These are phyloP conservation scores for Pachydiplax longipennis DNA, from an alignment of 2,888 invertebrate genomes.

Conservation along the genomic window DNA sequence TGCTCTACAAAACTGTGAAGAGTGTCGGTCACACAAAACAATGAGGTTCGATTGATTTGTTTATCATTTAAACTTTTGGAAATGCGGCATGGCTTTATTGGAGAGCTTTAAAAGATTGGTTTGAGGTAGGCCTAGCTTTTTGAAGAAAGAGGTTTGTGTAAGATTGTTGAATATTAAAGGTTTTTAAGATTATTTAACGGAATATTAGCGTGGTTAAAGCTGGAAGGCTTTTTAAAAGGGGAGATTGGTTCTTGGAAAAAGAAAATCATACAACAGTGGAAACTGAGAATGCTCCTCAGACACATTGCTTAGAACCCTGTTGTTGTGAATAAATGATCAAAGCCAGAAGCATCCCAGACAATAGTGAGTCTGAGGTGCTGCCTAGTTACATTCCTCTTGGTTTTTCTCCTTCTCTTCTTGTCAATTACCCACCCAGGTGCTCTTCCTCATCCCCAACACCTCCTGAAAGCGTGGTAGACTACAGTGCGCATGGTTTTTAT, in stretches of 20 bases:
- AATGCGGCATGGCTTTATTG: conserved; percentile 35
- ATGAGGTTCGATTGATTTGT: conserved; percentile 1
- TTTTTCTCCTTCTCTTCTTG: conserved; percentile 39
- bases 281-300: conserved; percentile 31
- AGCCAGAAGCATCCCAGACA: conserved; percentile 24
- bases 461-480: conserved; percentile 42
- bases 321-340: conserved; percentile 34
- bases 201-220: conserved; percentile 24
- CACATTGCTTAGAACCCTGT: conserved; percentile 35
- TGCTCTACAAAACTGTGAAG: background rate
- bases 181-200: conserved; percentile 6
- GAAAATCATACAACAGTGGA: conserved; percentile 32
- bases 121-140: conserved; percentile 29
- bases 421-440: conserved; percentile 36
- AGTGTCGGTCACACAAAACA: conserved; percentile 19
- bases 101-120: conserved; percentile 29
- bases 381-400: conserved; percentile 42
- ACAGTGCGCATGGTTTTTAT: conserved; percentile 45
- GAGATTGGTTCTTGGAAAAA: conserved; percentile 1
- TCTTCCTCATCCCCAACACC: conserved; percentile 3
- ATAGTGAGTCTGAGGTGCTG: conserved; percentile 28
- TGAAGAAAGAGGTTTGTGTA: background rate
- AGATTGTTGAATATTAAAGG: conserved; percentile 14
- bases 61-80: conserved; percentile 5
- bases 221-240: conserved; percentile 22